Base-by-base conservation (phyloP, 2,888 invertebrate genomes). In the Electrophaes corylata region DNA sequence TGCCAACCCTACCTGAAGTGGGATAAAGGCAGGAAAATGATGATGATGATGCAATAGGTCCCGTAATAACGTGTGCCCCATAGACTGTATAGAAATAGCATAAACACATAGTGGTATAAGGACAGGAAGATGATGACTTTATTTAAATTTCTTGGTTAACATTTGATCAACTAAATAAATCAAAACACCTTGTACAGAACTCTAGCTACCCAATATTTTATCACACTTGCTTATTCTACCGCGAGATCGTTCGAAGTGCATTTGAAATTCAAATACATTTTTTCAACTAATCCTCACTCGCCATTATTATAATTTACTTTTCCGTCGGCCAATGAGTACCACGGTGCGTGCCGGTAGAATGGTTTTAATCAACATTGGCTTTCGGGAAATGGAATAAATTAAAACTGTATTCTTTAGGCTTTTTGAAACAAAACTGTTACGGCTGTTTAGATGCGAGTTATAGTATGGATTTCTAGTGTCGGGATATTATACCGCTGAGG, bases 271-370 rank as follows among this genome's bases (percentile, higher is more conserved):
- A 73, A 65, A 75, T 75, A 50, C n/a, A 51, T 70, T 64, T 66
- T 69, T 69, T 63, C 63, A 45, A 70, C 67, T 71, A 74, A 74
- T 71, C 71, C 71, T 62, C 67, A 48, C 29, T 51, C 49, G 61
- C 67, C 69, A 72, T 75, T 77, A 76, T 75, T 78, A 72, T 75
- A 75, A 76, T 76, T 68, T 67, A 64, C 67, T 66, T 62, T 58
- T 59, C 58, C 62, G 60, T 57, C 50, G 56, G 45, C 64, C 63
- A 64, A 68, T 62, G 66, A 46, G 50, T 16, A 23, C 47, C 23
- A 18, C 33, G 23, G 20, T n/a, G 18, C 50, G 33, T 12, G 29
- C 37, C 37, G 49, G 53, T 37, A 16, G 56, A 49, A 50, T 56
- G 57, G 44, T 61, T 60, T 58, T 63, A 66, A 66, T 66, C 49